Base-by-base conservation (phyloP, 2,797 vertebrate species). In the Platalea minor region DNA sequence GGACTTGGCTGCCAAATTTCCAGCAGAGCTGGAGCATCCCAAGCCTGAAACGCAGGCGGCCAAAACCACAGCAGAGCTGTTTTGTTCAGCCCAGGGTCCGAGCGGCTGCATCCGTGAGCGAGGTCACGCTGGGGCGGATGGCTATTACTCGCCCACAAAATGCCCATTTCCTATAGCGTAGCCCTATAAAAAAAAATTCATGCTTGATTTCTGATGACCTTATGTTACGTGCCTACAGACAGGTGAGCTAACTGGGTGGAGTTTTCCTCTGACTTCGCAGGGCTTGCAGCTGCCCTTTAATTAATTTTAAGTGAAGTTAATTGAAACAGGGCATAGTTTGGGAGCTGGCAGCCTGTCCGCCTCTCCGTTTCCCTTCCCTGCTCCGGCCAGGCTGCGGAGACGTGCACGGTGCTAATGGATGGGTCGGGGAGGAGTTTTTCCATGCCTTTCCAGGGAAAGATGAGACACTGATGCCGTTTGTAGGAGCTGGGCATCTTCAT, bases 231-330 rank as follows among this genome's bases (percentile, higher is more conserved):
- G 96, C 96, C 79, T 83, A 12, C 91, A 85, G 51, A 82, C 95
- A 96, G 95, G 95, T 96, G 94, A 95, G 94, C 63, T 11, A 7
- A 1, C 9, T 29, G 96, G 93, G 94, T 95, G 95, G 96, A 81
- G 94, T 10, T 93, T 93, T 54, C 76, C 89, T 82, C 79, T 23
- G 78, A 37, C 78, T 92, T 87, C 2, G 60, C 85, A n/a, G 54
- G 64, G 78, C 85, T 96, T 48, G 67, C 77, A 85, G 82, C 83
- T 95, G 77, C 94, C 78, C 95, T 96, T 96, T 93, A 94, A 95
- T 96, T 94, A 95, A 54, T 80, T 57, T 48, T 51, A 72, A 94
- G 91, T 39, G 76, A 76, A 65, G 88, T 84, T 95, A 91, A 97
- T 97, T 95, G 93, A 51, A 85, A 14, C 56, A 5, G 77, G 57